phyloP scores from a whole-genome alignment of 2,113 vertebrate genomes.

The Cairina moschata region DNA sequence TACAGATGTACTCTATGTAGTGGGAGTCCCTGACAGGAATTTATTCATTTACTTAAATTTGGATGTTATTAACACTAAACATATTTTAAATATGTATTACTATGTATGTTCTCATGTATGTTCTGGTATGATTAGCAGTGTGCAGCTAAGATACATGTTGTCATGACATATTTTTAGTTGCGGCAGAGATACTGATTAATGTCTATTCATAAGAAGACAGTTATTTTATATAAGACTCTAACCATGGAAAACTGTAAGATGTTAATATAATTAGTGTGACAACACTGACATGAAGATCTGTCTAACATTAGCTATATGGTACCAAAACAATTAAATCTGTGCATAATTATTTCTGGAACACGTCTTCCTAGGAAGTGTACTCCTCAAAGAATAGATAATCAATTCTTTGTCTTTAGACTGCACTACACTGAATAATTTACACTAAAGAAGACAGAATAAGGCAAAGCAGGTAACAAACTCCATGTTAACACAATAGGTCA shows the following conservation, averaged over 20 bases:
- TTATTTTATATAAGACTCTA: not conserved
- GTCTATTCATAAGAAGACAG: not conserved
- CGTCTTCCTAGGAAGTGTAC: not conserved
- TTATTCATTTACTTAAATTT: not conserved
- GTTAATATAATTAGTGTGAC: not conserved
- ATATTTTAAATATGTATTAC: not conserved
- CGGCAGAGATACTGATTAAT: not conserved
- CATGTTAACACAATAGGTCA: not conserved
- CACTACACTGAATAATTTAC: not conserved
- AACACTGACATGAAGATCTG: not conserved
- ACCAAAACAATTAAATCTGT: not conserved
- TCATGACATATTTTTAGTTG: not conserved
- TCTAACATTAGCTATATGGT: not conserved
- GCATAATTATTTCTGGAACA: not conserved
- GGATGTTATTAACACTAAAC: not conserved
- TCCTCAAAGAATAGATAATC: not conserved
- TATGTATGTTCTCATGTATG: not conserved
- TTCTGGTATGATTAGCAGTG: not conserved
- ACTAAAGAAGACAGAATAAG: not conserved
- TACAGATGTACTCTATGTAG: not conserved
- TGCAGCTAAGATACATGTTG: not conserved
- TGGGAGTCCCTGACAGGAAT: not conserved
- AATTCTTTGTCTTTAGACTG: not conserved
- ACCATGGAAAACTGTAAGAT: not conserved
- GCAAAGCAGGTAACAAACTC: not conserved